phyloP scores from a whole-genome alignment of 2,888 invertebrate genomes.

The Clostera curtula region DNA sequence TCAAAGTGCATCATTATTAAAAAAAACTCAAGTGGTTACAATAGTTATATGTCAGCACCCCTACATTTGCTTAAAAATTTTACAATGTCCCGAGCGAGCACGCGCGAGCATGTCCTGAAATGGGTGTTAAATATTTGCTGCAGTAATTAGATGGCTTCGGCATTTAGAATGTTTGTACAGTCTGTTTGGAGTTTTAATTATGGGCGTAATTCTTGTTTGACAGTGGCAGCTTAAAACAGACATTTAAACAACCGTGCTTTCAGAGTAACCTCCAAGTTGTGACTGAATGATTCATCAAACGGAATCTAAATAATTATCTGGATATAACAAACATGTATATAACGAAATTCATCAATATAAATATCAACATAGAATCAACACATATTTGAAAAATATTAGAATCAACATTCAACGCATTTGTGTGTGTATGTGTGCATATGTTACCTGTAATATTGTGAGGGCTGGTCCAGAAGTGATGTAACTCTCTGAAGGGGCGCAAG shows the following conservation, averaged over 20 bases:
- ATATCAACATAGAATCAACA: too few species aligned
- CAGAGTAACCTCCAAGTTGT: too few species aligned
- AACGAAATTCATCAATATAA: too few species aligned
- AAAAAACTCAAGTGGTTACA: background rate
- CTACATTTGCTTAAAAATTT: constrained; percentile 26
- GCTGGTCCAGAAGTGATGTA: constrained; percentile 86
- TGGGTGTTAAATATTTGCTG: constrained; percentile 42
- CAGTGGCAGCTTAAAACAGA: too few species aligned
- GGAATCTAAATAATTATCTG: too few species aligned
- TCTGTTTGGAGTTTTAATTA: constrained; percentile 15
- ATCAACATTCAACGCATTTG: too few species aligned
- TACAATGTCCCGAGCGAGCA: constrained; percentile 24
- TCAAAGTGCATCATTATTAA: too few species aligned
- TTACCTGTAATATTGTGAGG: constrained; percentile 81
- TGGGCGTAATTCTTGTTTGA: constrained; percentile 10
- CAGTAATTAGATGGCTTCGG: constrained; percentile 40
- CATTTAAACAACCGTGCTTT: too few species aligned
- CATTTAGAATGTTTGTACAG: constrained; percentile 22
- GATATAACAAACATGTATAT: too few species aligned
- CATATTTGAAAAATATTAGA: too few species aligned
- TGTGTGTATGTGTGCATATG: too few species aligned
- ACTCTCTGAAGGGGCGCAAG: constrained; percentile 82
- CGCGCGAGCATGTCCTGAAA: constrained; percentile 30
- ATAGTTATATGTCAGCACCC: constrained; percentile 3
- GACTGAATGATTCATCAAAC: too few species aligned